Conservation (phyloP, 1,140 invertebrate species). For the Callitettix versicolor region DNA sequence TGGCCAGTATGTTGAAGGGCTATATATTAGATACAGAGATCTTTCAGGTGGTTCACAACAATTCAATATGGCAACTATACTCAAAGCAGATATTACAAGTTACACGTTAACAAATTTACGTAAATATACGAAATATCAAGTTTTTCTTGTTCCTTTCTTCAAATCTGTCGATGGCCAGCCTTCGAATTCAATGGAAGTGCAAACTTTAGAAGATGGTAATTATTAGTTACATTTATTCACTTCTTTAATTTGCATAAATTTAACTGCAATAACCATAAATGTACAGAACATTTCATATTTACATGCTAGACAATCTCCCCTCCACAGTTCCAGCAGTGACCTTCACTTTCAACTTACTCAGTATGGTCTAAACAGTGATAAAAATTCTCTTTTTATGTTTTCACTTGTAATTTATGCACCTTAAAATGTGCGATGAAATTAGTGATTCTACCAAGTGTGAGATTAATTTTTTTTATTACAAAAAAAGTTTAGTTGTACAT, state of each 20-base stretch:
- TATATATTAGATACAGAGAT: constrained; percentile 85
- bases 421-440: too few relatives aligned
- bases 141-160: constrained; percentile 80
- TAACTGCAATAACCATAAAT: neutral
- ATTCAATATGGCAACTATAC: constrained; percentile 57
- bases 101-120: constrained; percentile 61
- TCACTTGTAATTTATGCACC: too few relatives aligned
- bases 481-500: too few relatives aligned
- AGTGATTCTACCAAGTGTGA: too few relatives aligned
- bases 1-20: constrained; percentile 63
- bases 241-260: neutral
- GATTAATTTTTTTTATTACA: too few relatives aligned
- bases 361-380: too few relatives aligned
- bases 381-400: neutral
- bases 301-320: neutral
- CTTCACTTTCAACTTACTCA: too few relatives aligned
- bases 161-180: constrained; percentile 73
- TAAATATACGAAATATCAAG: constrained; percentile 78
- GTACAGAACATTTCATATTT: too few relatives aligned
- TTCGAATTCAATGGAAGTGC: constrained; percentile 57
- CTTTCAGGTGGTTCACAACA: constrained; percentile 48
- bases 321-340: too few relatives aligned
- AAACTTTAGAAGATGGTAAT: constrained; percentile 60
- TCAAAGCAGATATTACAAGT: constrained; percentile 50
- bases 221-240: neutral